Conservation (phyloP, 2,797 vertebrate species). For the Pseudomugil gertrudae region DNA sequence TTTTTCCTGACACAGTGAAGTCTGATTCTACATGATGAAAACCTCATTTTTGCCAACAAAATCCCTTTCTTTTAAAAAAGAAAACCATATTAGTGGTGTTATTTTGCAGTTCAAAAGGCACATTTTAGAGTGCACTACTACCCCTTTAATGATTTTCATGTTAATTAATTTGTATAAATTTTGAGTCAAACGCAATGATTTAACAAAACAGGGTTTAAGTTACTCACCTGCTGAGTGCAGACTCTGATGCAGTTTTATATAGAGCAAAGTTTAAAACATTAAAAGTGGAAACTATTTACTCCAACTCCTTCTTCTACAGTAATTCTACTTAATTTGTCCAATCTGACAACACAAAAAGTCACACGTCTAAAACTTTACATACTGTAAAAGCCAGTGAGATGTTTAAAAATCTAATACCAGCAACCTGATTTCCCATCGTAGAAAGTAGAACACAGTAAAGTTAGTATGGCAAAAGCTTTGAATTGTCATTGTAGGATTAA, state of each 20-base stretch:
- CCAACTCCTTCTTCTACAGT: slow-evolving; percentile 18
- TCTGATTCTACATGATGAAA: no score
- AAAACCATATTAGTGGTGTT: no score
- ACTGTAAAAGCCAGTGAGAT: slow-evolving; percentile 29
- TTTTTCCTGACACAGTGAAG: no score
- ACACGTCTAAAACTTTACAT: slow-evolving; percentile 43
- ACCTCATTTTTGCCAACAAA: no score
- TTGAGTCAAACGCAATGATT: slow-evolving; percentile 31
- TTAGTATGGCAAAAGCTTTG: slow-evolving; percentile 69
- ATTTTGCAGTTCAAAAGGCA: no score
- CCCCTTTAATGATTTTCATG: slow-evolving; percentile 35
- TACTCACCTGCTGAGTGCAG: slow-evolving; percentile 29
- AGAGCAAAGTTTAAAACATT: slow-evolving; percentile 24
- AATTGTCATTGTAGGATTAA: slow-evolving; percentile 83
- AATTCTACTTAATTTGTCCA: slow-evolving; percentile 48
- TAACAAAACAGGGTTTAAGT: slow-evolving; percentile 35
- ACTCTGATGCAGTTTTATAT: slow-evolving; percentile 21
- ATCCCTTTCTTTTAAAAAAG: no score
- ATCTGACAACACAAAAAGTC: slow-evolving; percentile 51
- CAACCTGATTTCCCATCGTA: slow-evolving; percentile 66
- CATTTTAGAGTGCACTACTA: no score
- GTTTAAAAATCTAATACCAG: slow-evolving; percentile 71
- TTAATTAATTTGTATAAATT: slow-evolving; percentile 42
- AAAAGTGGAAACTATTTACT: slow-evolving; percentile 12
- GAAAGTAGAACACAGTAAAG: slow-evolving; percentile 62